Evolutionary conservation across 1,140 invertebrate species (phyloP).

Genomic region (Glomeris maerens): DNA sequence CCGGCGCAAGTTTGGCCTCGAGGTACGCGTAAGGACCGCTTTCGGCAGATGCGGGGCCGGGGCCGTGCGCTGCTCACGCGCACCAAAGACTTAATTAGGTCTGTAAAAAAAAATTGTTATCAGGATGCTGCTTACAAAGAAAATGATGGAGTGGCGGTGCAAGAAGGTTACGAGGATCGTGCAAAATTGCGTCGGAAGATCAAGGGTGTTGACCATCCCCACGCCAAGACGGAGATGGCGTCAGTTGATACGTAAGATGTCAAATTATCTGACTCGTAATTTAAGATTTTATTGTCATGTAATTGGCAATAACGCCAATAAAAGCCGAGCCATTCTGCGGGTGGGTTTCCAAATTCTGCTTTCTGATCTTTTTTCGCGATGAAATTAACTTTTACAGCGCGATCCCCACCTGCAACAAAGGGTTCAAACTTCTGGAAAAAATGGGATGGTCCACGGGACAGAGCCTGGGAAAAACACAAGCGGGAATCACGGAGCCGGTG

Average conservation of each 20-base stretch:
- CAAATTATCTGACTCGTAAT: slow-evolving; percentile 5
- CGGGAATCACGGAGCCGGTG: slow-evolving; percentile 63
- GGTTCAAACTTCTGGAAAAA: slow-evolving; percentile 73
- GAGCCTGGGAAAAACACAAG: slow-evolving; percentile 53
- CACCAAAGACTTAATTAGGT: not conserved
- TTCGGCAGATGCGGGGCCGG: too few relatives aligned
- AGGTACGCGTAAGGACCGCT: slow-evolving; percentile 21
- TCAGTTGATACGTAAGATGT: slow-evolving; percentile 57
- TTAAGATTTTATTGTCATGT: too few relatives aligned
- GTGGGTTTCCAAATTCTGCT: not conserved
- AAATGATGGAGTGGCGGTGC: too few relatives aligned
- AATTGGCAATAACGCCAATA: too few relatives aligned
- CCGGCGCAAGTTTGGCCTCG: slow-evolving; percentile 62
- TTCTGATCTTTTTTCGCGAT: not conserved
- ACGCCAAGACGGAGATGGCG: slow-evolving; percentile 63
- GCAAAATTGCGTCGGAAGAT: slow-evolving; percentile 54
- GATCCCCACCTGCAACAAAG: slow-evolving; percentile 63
- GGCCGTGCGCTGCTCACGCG: too few relatives aligned
- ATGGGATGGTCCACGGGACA: slow-evolving; percentile 87
- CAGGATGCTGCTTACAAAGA: not conserved
- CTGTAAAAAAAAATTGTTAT: not conserved
- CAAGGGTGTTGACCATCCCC: slow-evolving; percentile 64
- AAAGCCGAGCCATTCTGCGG: not conserved
- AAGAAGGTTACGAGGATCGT: slow-evolving; percentile 60
- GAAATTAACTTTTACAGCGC: slow-evolving; percentile 37